These are phyloP conservation scores for Mixornis gularis DNA, from an alignment of 2,113 vertebrate genomes.

Conservation along the genomic window DNA sequence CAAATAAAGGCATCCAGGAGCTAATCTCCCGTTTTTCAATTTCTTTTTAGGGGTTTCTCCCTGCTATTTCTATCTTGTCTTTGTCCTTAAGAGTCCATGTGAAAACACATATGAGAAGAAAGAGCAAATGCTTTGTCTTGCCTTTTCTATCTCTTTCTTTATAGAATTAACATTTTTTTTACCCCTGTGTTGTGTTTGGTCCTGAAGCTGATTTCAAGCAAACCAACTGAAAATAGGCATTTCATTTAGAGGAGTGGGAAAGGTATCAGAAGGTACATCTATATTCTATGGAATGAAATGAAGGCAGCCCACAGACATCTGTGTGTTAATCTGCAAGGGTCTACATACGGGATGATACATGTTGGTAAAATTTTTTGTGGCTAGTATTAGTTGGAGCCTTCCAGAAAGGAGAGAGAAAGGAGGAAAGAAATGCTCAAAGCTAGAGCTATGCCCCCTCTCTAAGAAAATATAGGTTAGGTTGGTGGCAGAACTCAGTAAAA, in stretches of 20 bases:
- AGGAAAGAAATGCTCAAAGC: background rate
- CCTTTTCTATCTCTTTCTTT: background rate
- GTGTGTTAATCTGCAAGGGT: background rate
- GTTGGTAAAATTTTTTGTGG: background rate
- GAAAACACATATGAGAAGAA: background rate
- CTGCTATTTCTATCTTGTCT: background rate
- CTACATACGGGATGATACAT: background rate
- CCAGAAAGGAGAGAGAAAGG: background rate
- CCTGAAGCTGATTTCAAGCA: background rate
- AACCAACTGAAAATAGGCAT: background rate
- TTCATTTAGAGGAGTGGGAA: background rate
- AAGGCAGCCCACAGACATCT: background rate
- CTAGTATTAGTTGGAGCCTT: background rate
- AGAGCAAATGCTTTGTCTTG: background rate
- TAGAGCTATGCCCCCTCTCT: background rate
- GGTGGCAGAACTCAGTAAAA: background rate
- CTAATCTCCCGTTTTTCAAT: background rate
- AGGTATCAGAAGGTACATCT: background rate
- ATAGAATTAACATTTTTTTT: background rate
- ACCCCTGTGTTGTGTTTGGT: accelerated
- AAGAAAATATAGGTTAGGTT: background rate
- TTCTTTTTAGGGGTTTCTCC: background rate
- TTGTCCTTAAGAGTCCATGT: background rate
- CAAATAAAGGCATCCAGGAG: background rate
- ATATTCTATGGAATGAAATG: background rate